Conservation (phyloP, 2,888 invertebrate species). For the Melanotus villosus region DNA sequence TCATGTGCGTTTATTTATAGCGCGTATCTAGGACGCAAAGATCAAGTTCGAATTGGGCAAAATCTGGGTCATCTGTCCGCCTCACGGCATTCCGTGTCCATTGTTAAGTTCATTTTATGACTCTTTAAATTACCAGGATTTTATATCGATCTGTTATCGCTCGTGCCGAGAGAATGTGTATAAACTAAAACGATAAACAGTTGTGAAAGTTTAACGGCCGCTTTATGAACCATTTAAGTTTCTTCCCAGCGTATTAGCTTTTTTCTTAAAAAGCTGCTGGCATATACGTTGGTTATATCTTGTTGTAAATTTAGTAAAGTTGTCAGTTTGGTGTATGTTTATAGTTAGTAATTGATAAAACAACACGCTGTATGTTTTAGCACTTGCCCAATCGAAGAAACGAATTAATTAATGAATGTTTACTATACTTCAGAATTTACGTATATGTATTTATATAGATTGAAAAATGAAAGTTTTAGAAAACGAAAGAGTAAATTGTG, state of each 20-base stretch:
- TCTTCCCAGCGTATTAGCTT: neutral
- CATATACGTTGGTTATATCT: neutral
- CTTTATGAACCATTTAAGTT: slow-evolving; percentile 19
- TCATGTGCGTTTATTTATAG: slow-evolving; percentile 38
- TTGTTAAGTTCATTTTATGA: slow-evolving; percentile 18
- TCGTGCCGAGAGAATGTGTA: slow-evolving; percentile 15
- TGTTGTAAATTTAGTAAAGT: neutral
- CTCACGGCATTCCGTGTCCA: slow-evolving; percentile 11
- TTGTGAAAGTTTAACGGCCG: slow-evolving; percentile 14
- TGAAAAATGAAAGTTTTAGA: no score
- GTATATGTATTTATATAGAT: no score
- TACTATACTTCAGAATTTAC: no score
- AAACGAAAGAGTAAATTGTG: no score
- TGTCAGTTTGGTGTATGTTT: neutral
- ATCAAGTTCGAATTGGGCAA: slow-evolving; percentile 46
- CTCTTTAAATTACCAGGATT: slow-evolving; percentile 19
- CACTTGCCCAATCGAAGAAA: no score
- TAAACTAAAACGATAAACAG: slow-evolving; percentile 18
- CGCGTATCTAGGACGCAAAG: slow-evolving; percentile 40
- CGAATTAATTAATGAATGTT: no score
- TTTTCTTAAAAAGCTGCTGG: neutral
- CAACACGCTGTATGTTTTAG: no score
- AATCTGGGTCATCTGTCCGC: slow-evolving; percentile 43
- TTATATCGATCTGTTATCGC: slow-evolving; percentile 23
- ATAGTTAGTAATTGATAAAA: no score